Evolutionary conservation across 2,888 invertebrate species (phyloP), one percentile per base, ranked within the genome.

Genomic region (Limulus polyphemus): DNA sequence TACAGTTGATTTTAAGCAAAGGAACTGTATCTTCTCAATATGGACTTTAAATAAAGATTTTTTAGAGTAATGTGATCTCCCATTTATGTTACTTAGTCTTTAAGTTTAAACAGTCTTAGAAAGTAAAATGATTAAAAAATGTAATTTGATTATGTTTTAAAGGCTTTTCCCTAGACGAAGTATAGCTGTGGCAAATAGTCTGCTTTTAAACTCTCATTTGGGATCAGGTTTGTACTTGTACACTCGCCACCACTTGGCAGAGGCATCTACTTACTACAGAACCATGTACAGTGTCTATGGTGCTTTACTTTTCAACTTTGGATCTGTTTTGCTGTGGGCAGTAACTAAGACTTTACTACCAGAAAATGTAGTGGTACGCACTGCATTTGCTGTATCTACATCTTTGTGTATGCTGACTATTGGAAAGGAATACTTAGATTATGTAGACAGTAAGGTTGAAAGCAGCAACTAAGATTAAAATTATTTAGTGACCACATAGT

Each of bases 281-380:
- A 80, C 88, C 17, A 69, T 76, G 60, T 78, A 75, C 72, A 75
- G 75, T 65, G 74, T 76, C 5, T 77, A 78, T 67, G 75, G 77
- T 10, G 71, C 90, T 55, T 80, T 88, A 11, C 80, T 93, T 32
- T 88, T 93, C 80, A 90, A 90, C 68, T 83, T 94, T 73, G 93
- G 94, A 13, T 91, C 92, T 0, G 87, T 93, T 56, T 81, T 94
- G 62, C 78, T 87, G 67, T 92, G 92, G 88, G 93, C 93, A 11
- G 84, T 93, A 50, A 77, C 89, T 52, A 84, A 90, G 73, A 87
- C 87, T 69, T 79, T 88, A 50, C 79, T 92, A 56, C 88, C 89
- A 0, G 81, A 84, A 68, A 83, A 83, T 74, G 82, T 84, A 54
- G 75, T 82, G 9, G 71, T 87, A 46, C 84, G 86, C 69, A 83